Conservation (phyloP, 2,888 invertebrate genomes). For the Mimumesa dahlbomi region DNA sequence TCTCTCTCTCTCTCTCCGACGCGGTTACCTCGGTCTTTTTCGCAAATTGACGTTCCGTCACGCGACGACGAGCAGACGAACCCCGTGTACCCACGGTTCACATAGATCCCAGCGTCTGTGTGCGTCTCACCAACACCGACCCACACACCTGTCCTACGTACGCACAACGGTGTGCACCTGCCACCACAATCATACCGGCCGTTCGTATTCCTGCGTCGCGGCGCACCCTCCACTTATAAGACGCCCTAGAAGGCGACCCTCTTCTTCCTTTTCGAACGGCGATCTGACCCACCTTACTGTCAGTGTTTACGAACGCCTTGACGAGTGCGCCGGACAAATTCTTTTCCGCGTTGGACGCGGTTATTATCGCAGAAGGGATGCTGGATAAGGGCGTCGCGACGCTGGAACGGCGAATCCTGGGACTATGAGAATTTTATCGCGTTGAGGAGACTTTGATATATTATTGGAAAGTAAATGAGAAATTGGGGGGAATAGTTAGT, state of each 20-base stretch:
- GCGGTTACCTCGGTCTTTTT: conserved; percentile 30
- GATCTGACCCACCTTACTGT: conserved; percentile 58
- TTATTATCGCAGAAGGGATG: too few species aligned
- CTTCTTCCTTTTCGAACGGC: conserved; percentile 63
- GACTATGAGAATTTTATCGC: not conserved
- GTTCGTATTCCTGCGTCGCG: conserved; percentile 50
- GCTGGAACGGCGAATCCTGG: too few species aligned
- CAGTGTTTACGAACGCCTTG: conserved; percentile 64
- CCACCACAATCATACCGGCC: conserved; percentile 26
- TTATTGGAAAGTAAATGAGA: not conserved
- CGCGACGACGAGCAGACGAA: conserved; percentile 46
- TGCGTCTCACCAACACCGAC: conserved; percentile 8
- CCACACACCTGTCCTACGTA: conserved; percentile 41
- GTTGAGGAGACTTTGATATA: not conserved
- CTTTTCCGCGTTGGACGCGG: not conserved
- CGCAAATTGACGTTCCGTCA: conserved; percentile 54
- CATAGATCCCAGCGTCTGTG: conserved; percentile 8
- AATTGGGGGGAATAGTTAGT: too few species aligned
- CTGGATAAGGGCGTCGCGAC: too few species aligned
- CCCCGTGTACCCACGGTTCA: conserved; percentile 39
- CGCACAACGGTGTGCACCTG: conserved; percentile 52
- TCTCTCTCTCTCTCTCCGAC: not conserved
- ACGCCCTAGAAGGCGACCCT: conserved; percentile 64
- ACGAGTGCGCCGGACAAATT: conserved; percentile 45
- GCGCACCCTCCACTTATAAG: conserved; percentile 68